Evolutionary conservation across 2,797 vertebrate species (phyloP).

Genomic region (Forpus xanthops): DNA sequence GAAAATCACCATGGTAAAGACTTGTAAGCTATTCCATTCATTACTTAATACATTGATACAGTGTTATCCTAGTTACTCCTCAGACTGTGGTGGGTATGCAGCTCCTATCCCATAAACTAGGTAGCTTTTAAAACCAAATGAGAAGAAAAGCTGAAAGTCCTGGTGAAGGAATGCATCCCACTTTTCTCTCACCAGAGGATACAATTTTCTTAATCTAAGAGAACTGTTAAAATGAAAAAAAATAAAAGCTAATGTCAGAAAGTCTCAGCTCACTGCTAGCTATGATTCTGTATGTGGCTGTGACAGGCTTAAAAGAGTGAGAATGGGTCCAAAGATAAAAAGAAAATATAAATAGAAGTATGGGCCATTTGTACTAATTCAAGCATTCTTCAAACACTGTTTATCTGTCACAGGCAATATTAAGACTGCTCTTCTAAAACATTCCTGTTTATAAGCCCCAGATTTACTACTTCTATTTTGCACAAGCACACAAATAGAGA

Average conservation of each 20-base stretch:
- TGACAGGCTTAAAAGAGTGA: not conserved
- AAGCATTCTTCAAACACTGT: not conserved
- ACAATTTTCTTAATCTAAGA: not conserved
- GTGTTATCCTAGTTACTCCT: not conserved
- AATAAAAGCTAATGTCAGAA: not conserved
- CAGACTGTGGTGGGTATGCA: not conserved
- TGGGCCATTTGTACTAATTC: not conserved
- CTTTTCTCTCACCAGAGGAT: not conserved
- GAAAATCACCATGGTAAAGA: not conserved
- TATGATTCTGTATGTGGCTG: not conserved
- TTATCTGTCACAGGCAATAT: not conserved
- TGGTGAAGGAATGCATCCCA: accelerated
- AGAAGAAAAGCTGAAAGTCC: not conserved
- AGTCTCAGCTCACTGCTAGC: not conserved
- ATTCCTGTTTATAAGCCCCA: not conserved
- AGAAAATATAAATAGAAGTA: not conserved
- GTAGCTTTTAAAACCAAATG: not conserved
- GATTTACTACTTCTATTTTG: not conserved
- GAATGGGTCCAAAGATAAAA: not conserved
- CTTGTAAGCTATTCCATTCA: not conserved
- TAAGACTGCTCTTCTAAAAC: not conserved
- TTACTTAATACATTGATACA: not conserved
- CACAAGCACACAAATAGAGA: not conserved
- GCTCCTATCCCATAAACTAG: not conserved
- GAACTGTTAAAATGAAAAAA: not conserved